Evolutionary conservation across 1,140 invertebrate genomes (phyloP), one percentile per base, ranked within the genome.

Genomic region (Eupeodes corollae): DNA sequence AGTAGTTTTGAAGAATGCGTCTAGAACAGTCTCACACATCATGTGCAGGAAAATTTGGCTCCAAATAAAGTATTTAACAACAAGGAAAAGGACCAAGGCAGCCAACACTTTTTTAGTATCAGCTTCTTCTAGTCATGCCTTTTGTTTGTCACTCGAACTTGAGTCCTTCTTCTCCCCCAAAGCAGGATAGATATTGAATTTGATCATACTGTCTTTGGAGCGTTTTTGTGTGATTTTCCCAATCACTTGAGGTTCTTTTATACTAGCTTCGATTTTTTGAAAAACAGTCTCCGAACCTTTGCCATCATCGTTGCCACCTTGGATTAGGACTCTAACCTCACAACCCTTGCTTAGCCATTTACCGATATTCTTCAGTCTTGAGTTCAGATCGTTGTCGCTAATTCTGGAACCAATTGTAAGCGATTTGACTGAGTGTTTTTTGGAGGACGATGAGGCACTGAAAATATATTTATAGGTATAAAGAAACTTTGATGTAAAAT

Each of bases 331-430:
- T 56, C 73, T 71, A 14, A 83, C 73, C 59, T 78, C 73, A 64
- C 78, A 73, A 0, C 65, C 70, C 53, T 83, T 84, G 3, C 63
- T 60, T 14, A 84, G 55, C 60, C 79, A 73, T 59, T 78, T 83
- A n/a, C 58, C 47, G 21, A 82, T 73, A 56, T 79, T 82, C 47
- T 74, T 82, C 0, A 78, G 53, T 44, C 75, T 71, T 11, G 72
- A 74, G 52, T 70, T 66, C 39, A 84, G 68, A 66, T 84, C 82
- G 66, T 84, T 73, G 18, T 80, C 70, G 3, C 62, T 69, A 43
- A 83, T 84, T 51, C 73, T 75, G 2, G 71, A 63, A 11, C 76
- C 76, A 19, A 84, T 56, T 1, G 73, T 73, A 3, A 83, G 47
- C 1, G 80, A 53, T 62, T 83, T 83, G 8, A 26, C 47, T 77